These are phyloP conservation scores for Anoura caudifer DNA, from an alignment of 2,113 vertebrate genomes.

Conservation along the genomic window DNA sequence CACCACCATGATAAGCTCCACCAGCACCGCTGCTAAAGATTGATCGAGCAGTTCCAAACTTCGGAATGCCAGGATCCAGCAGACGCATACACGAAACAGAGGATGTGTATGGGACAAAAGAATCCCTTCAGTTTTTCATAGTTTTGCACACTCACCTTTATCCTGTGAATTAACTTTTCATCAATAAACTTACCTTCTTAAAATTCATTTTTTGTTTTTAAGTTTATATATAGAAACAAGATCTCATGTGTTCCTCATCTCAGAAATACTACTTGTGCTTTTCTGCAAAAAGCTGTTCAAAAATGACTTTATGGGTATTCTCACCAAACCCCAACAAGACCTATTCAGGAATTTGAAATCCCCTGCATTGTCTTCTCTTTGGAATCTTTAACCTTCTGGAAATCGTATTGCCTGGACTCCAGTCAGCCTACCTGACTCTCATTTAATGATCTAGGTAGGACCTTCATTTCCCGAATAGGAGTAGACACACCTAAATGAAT, in stretches of 20 bases:
- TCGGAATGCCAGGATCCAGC: neutral
- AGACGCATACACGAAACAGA: neutral
- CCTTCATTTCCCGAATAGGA: conserved; percentile 8
- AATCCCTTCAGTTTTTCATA: neutral
- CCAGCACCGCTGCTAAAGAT: neutral
- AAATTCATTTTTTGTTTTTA: neutral
- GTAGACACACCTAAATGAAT: neutral
- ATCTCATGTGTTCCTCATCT: neutral
- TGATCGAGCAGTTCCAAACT: neutral
- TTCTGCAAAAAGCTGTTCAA: neutral
- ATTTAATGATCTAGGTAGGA: neutral
- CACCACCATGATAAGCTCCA: neutral
- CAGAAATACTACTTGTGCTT: neutral
- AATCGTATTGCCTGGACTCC: neutral
- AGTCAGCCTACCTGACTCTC: neutral
- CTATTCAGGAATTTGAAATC: neutral
- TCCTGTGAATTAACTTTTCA: neutral
- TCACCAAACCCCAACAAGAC: neutral
- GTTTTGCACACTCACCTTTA: neutral
- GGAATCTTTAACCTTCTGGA: neutral
- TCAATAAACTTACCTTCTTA: neutral
- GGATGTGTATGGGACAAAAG: neutral
- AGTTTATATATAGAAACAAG: neutral
- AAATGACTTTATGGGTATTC: neutral
- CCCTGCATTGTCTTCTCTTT: neutral